phyloP scores from a whole-genome alignment of 2,113 vertebrate genomes.

The Eublepharis macularius region DNA sequence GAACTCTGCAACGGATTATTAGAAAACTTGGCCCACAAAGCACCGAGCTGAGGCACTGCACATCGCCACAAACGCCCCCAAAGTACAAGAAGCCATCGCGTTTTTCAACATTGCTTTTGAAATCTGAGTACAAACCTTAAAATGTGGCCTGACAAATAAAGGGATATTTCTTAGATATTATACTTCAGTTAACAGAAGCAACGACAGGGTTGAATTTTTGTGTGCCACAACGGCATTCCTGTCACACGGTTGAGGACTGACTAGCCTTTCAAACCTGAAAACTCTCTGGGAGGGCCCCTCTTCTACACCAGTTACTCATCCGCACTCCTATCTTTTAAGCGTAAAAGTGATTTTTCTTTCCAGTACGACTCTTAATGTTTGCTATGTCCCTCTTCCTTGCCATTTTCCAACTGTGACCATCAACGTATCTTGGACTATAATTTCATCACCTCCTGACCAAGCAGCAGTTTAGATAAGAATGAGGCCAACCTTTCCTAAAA shows the following conservation, averaged over 20 bases:
- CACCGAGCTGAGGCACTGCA: too few relatives aligned
- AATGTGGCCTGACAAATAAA: not conserved
- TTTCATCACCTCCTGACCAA: not conserved
- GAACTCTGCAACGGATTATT: not conserved
- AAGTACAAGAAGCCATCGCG: not conserved
- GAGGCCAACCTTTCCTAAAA: not conserved
- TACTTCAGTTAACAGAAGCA: not conserved
- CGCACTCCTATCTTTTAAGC: not conserved
- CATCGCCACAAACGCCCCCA: not conserved
- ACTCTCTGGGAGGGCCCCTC: not conserved
- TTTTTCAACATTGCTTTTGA: not conserved
- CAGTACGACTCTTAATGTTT: not conserved
- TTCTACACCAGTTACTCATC: not conserved
- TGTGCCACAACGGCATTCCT: not conserved
- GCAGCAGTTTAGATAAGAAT: not conserved
- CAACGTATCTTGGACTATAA: not conserved
- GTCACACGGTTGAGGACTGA: not conserved
- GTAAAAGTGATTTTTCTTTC: not conserved
- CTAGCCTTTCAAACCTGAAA: not conserved
- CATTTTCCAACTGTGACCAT: not conserved
- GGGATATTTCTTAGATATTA: not conserved
- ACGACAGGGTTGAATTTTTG: not conserved
- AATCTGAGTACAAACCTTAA: not conserved
- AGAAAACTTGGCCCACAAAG: not conserved
- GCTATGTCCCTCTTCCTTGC: not conserved